Evolutionary conservation across 2,113 vertebrate genomes (phyloP).

Genomic region (Myotis yumanensis): DNA sequence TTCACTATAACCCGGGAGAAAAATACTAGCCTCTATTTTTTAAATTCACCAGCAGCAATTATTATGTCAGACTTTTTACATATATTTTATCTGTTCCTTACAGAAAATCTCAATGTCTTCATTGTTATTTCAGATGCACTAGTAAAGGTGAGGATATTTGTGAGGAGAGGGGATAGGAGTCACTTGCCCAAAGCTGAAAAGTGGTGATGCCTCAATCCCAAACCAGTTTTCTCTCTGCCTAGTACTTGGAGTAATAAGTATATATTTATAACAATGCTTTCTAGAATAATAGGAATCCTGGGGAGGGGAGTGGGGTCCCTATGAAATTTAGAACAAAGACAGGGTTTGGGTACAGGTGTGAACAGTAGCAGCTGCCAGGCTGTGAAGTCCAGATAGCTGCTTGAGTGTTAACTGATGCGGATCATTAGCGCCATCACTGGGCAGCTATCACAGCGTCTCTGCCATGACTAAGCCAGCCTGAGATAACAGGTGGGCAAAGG

Average conservation of each 20-base stretch:
- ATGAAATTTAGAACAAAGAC: background rate
- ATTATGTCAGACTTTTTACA: background rate
- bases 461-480: background rate
- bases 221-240: background rate
- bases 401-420: background rate
- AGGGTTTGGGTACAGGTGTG: background rate
- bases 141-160: background rate
- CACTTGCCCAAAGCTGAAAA: background rate
- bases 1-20: background rate
- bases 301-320: background rate
- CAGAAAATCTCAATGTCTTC: background rate
- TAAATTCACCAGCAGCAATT: background rate
- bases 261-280: background rate
- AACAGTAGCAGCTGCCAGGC: background rate
- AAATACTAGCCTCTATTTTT: background rate
- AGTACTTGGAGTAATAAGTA: background rate
- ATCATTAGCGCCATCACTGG: background rate
- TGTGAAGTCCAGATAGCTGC: background rate
- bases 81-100: background rate
- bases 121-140: background rate
- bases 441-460: background rate
- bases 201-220: background rate
- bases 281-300: background rate
- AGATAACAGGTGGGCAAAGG: background rate
- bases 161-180: background rate